These are phyloP conservation scores for Centropus bengalensis DNA, from an alignment of 2,113 vertebrate genomes.

Conservation along the genomic window DNA sequence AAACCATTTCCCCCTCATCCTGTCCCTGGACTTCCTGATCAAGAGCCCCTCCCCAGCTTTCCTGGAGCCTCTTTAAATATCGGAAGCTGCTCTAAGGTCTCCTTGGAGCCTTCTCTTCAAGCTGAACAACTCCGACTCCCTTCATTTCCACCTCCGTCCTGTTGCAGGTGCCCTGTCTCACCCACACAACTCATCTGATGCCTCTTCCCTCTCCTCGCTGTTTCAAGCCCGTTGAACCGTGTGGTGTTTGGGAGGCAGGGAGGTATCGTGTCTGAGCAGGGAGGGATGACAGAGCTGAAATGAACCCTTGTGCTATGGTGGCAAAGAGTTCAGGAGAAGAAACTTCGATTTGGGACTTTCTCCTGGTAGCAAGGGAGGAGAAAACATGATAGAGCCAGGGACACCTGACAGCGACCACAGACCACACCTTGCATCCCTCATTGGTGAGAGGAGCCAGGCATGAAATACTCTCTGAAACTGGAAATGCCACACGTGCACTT, in stretches of 20 bases:
- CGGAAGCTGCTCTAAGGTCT: too few relatives aligned
- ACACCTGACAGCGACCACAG: neutral
- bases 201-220: neutral
- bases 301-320: accelerated
- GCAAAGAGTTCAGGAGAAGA: neutral
- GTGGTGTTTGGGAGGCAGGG: neutral
- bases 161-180: accelerated
- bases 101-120: too few relatives aligned
- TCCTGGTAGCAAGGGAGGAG: accelerated
- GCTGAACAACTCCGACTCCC: too few relatives aligned
- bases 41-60: too few relatives aligned
- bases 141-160: neutral
- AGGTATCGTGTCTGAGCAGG: neutral
- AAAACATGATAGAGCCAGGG: neutral
- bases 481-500: accelerated
- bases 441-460: neutral
- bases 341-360: neutral
- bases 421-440: neutral
- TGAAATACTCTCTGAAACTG: accelerated
- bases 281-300: neutral
- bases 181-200: accelerated
- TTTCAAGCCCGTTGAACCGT: neutral
- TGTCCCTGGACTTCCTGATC: too few relatives aligned
- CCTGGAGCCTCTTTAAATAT: too few relatives aligned
- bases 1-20: too few relatives aligned